Evolutionary conservation across 64 coral and sea anemone genomes (phyloP).

Genomic region (Porites australiensis): DNA sequence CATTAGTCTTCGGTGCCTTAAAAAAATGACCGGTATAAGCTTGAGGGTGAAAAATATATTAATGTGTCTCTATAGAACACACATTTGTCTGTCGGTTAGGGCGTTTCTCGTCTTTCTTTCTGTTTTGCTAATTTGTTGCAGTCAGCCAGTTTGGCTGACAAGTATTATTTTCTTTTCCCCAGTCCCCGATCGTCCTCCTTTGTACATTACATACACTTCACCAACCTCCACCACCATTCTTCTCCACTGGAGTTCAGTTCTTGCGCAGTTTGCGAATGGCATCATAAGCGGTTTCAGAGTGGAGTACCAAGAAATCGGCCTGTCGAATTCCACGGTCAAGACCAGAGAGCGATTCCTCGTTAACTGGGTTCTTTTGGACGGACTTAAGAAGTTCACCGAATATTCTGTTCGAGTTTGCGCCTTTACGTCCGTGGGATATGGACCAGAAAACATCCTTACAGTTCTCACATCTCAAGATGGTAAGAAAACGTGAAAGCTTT

Average conservation of each 20-base stretch:
- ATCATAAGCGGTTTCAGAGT: constrained; percentile 32
- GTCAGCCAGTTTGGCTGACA: too few species aligned
- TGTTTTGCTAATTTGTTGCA: too few species aligned
- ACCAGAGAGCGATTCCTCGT: not conserved
- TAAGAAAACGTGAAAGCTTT: not conserved
- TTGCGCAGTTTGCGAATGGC: constrained; percentile 15
- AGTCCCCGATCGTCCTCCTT: constrained; percentile 17
- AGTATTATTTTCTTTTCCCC: too few species aligned
- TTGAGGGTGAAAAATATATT: too few species aligned
- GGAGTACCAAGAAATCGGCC: not conserved
- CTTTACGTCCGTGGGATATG: constrained; percentile 65
- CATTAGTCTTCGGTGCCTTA: too few species aligned
- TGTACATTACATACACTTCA: constrained; percentile 8
- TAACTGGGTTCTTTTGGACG: constrained; percentile 23
- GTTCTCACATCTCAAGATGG: constrained; percentile 69
- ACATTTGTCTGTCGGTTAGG: too few species aligned
- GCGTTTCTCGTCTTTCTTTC: too few species aligned
- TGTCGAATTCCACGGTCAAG: not conserved
- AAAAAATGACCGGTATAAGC: too few species aligned
- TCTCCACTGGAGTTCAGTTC: constrained; percentile 32
- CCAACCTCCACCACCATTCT: constrained; percentile 35
- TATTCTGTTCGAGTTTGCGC: constrained; percentile 62
- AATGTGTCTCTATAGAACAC: too few species aligned
- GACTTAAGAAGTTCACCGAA: constrained; percentile 55
- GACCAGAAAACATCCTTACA: constrained; percentile 27